A percentile compares a stretch with the other conserved stretches of the same genome.
phyloP scores from a whole-genome alignment of 2,113 vertebrate genomes.

The Odocoileus virginianus region DNA sequence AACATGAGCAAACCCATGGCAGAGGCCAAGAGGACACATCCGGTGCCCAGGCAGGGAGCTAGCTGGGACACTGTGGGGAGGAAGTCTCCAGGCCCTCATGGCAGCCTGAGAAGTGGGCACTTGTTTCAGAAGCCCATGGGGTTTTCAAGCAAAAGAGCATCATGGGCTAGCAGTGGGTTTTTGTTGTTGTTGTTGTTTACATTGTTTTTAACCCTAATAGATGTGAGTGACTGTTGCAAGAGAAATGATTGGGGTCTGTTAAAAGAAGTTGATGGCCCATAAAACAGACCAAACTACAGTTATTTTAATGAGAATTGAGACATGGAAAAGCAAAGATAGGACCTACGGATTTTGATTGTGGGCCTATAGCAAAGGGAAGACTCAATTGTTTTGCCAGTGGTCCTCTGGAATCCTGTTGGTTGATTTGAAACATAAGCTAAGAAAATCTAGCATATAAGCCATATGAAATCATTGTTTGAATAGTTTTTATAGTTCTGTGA shows the following conservation, averaged over 20 bases:
- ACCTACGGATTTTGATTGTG: neutral
- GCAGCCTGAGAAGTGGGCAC: neutral
- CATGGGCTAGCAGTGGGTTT: too few species aligned
- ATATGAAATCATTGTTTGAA: neutral
- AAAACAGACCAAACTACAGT: neutral
- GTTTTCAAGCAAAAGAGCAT: neutral
- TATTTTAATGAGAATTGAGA: neutral
- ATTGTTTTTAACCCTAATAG: neutral
- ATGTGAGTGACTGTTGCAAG: neutral
- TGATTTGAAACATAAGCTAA: neutral
- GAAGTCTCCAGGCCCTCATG: neutral
- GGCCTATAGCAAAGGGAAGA: neutral
- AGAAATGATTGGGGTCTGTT: neutral
- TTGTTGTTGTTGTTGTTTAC: neutral
- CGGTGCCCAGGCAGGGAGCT: neutral
- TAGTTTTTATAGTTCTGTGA: neutral
- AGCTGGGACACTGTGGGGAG: too few species aligned
- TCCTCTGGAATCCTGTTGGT: neutral
- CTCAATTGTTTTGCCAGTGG: fast-evolving
- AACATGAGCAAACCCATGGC: neutral
- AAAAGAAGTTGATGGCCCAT: neutral
- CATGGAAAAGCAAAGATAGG: neutral
- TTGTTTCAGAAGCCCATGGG: neutral
- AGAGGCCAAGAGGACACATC: neutral
- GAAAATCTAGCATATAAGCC: neutral